Evolutionary conservation across 2,888 invertebrate genomes (phyloP).

Genomic region (Eupithecia abbreviata): DNA sequence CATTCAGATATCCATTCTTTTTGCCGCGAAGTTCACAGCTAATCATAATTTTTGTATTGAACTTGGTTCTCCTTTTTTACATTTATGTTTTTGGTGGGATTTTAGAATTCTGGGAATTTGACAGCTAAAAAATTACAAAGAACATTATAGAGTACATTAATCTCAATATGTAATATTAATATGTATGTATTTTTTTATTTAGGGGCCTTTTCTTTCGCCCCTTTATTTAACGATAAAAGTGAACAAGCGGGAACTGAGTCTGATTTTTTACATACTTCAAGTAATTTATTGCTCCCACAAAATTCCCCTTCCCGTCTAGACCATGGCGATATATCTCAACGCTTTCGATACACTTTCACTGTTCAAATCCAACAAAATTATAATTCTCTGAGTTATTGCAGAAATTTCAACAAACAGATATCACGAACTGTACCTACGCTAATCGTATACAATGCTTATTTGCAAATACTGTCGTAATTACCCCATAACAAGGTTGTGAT

Average conservation of each 20-base stretch:
- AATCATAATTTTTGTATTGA: too few species aligned
- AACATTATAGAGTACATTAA: too few species aligned
- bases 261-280: background rate
- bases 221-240: background rate
- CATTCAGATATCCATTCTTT: too few species aligned
- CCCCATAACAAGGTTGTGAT: constrained; percentile 49
- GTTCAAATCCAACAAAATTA: background rate
- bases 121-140: too few species aligned
- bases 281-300: background rate
- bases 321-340: background rate
- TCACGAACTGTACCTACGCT: background rate
- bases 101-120: too few species aligned
- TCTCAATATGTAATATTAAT: too few species aligned
- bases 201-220: too few species aligned
- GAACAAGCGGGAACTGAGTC: background rate
- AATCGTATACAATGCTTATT: constrained; percentile 17
- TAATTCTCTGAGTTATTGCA: background rate
- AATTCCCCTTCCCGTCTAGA: background rate
- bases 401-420: constrained; percentile 1
- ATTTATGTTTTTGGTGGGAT: too few species aligned
- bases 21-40: too few species aligned
- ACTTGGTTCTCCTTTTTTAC: too few species aligned
- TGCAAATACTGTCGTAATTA: constrained; percentile 40
- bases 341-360: background rate
- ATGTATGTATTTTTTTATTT: too few species aligned